Evolutionary conservation across 1,140 invertebrate genomes (phyloP).

Genomic region (Apolygus lucorum): DNA sequence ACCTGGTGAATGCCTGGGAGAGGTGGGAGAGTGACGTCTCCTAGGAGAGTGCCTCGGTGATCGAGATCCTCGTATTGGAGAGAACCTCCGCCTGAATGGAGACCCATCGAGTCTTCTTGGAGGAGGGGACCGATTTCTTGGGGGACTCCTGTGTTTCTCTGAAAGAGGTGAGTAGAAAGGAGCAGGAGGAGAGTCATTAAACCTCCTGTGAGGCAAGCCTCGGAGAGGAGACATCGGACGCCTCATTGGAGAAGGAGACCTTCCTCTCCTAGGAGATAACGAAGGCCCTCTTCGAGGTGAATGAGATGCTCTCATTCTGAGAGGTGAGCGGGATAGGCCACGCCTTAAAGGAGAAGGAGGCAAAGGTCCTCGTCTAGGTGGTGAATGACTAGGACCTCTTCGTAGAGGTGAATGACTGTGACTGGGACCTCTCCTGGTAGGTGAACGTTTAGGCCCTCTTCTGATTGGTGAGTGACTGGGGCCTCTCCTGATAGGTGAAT

Average conservation of each 20-base stretch:
- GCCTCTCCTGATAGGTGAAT: neutral
- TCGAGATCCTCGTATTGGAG: neutral
- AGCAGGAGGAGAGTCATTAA: neutral
- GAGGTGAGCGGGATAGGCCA: neutral
- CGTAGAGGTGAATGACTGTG: neutral
- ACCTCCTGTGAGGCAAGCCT: neutral
- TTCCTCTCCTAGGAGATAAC: neutral
- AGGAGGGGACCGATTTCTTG: neutral
- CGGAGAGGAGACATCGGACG: neutral
- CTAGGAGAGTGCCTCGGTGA: slow-evolving; percentile 3
- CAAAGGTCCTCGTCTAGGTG: neutral
- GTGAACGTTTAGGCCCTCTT: neutral
- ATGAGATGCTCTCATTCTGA: neutral
- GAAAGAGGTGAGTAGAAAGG: neutral
- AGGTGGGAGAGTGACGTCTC: neutral
- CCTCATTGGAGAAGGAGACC: neutral
- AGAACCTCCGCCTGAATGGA: slow-evolving; percentile 10
- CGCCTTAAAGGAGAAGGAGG: neutral
- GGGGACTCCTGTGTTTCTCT: neutral
- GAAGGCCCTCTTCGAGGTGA: neutral
- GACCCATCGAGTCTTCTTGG: neutral
- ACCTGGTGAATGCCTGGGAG: neutral
- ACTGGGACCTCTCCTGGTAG: neutral
- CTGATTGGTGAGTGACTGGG: neutral
- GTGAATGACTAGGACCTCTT: neutral